These are phyloP conservation scores for Cotesia chilonis DNA, from an alignment of 1,140 invertebrate genomes.

Conservation along the genomic window DNA sequence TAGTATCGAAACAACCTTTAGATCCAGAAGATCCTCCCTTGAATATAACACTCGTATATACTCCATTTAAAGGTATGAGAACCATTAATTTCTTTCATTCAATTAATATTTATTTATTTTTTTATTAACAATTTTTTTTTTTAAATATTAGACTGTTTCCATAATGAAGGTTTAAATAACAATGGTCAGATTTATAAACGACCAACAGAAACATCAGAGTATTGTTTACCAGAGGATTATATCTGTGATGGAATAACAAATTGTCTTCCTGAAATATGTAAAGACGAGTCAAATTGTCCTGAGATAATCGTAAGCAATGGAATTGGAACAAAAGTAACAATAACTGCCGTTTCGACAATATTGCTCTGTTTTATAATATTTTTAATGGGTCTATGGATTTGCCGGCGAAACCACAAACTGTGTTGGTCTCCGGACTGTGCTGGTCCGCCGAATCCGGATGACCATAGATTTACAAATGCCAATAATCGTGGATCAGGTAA, in stretches of 20 bases:
- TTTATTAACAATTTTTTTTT: constrained; percentile 21
- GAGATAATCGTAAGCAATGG: constrained; percentile 44
- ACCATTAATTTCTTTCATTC: too few species aligned
- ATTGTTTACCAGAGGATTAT: constrained; percentile 54
- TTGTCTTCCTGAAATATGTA: constrained; percentile 50
- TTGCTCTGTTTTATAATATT: constrained; percentile 59
- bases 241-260: constrained; percentile 58
- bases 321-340: constrained; percentile 58
- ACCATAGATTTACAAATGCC: constrained; percentile 26
- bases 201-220: constrained; percentile 20
- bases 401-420: constrained; percentile 54
- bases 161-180: too few species aligned
- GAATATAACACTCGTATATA: constrained; percentile 53
- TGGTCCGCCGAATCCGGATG: constrained; percentile 44
- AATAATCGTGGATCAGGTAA: constrained; percentile 32
- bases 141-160: too few species aligned
- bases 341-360: constrained; percentile 58
- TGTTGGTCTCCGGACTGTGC: constrained; percentile 62
- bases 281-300: constrained; percentile 54
- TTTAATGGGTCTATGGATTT: constrained; percentile 58
- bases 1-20: constrained; percentile 49
- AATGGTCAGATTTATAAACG: too few species aligned
- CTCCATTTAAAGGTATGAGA: constrained; percentile 50
- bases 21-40: constrained; percentile 39
- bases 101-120: neutral